Conservation (phyloP, 2,888 invertebrate species). For the Adelognathus sp. region DNA sequence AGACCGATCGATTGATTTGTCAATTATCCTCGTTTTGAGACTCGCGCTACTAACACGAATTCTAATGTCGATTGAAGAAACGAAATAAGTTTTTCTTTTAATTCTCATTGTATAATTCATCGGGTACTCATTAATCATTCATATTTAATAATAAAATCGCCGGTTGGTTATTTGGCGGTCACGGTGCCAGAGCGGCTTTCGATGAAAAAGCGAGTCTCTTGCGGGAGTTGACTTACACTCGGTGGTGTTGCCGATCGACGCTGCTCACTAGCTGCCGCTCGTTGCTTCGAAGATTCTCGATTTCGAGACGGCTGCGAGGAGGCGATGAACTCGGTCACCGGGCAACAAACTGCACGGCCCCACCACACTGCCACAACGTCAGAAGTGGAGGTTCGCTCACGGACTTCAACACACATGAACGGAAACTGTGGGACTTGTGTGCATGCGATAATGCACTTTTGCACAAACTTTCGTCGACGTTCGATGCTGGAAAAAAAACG, state of each 20-base stretch:
- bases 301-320: slow-evolving; percentile 74
- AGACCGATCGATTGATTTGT: not conserved
- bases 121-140: not conserved
- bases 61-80: slow-evolving; percentile 13
- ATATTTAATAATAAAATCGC: slow-evolving; percentile 30
- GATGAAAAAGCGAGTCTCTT: slow-evolving; percentile 75
- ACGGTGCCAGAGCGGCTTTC: slow-evolving; percentile 58
- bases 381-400: not conserved
- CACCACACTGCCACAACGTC: slow-evolving; percentile 21
- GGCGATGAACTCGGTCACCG: slow-evolving; percentile 81
- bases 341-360: slow-evolving; percentile 80
- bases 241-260: slow-evolving; percentile 40
- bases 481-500: too few relatives aligned
- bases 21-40: slow-evolving; percentile 11
- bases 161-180: slow-evolving; percentile 46
- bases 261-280: slow-evolving; percentile 6
- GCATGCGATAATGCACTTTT: slow-evolving; percentile 16
- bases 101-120: slow-evolving; percentile 1
- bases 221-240: slow-evolving; percentile 55
- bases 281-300: slow-evolving; percentile 76
- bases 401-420: slow-evolving; percentile 11
- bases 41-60: not conserved
- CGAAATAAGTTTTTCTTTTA: not conserved
- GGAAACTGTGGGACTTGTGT: slow-evolving; percentile 1
- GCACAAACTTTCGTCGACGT: slow-evolving; percentile 46